Percentiles rank a stretch among this genome's conserved stretches.
Conservation (phyloP, 2,113 vertebrate species). For the Mohoua ochrocephala region DNA sequence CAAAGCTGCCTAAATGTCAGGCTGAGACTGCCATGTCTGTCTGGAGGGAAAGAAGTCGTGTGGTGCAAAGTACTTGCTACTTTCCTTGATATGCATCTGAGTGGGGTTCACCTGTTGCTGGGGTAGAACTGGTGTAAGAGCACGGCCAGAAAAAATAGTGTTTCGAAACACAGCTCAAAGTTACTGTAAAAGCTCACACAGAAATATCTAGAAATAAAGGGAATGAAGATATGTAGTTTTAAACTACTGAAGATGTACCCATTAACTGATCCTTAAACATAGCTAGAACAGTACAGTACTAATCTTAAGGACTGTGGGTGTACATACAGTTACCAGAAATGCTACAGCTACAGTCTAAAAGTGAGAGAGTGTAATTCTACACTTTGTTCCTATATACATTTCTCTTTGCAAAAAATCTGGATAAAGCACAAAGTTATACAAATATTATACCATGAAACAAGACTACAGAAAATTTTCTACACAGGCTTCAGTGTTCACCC, state of each 20-base stretch:
- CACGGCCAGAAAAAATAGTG: rapidly evolving
- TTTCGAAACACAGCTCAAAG: background rate
- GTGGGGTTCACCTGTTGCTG: background rate
- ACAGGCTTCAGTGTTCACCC: background rate
- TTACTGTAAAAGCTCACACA: background rate
- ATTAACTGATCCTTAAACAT: background rate
- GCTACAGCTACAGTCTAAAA: background rate
- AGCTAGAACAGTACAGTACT: background rate
- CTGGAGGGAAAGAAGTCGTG: background rate
- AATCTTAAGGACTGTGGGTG: background rate
- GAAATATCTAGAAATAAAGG: background rate
- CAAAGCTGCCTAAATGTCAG: background rate
- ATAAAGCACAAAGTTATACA: background rate
- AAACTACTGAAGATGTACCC: background rate
- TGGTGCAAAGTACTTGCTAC: background rate
- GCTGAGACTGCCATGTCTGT: background rate
- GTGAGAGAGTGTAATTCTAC: background rate
- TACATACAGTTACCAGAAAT: background rate
- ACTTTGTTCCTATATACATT: background rate
- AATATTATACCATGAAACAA: background rate
- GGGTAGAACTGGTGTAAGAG: background rate
- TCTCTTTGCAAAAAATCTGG: background rate
- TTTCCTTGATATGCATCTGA: background rate
- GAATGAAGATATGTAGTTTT: background rate
- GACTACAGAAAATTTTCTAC: background rate